A percentile compares a stretch with the other conserved stretches of the same genome.
These are phyloP conservation scores for Ormyrus rosae DNA, from an alignment of 2,888 invertebrate genomes.

Conservation along the genomic window DNA sequence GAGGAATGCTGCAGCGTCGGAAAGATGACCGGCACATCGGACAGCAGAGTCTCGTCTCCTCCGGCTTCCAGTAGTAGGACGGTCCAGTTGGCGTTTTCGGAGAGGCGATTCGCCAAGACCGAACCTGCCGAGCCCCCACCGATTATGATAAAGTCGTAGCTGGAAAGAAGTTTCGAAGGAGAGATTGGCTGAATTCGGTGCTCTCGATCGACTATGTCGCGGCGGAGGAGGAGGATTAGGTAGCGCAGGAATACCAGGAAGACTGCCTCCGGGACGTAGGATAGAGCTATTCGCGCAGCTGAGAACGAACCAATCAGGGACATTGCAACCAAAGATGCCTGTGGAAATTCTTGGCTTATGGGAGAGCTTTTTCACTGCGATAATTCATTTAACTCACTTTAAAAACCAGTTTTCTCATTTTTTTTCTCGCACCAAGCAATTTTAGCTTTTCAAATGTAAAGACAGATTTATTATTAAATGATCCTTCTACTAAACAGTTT, in stretches of 20 bases:
- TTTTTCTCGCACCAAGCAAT: too few species aligned
- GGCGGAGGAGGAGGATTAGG: conserved; percentile 81
- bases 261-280: conserved; percentile 82
- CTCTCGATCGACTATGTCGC: conserved; percentile 84
- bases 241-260: conserved; percentile 82
- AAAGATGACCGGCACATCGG: conserved; percentile 85
- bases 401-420: too few species aligned
- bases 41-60: conserved; percentile 83
- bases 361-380: too few species aligned
- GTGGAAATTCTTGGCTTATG: too few species aligned
- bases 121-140: conserved; percentile 91
- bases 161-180: conserved; percentile 78
- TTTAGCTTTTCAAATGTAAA: too few species aligned
- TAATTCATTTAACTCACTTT: too few species aligned
- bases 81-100: conserved; percentile 84
- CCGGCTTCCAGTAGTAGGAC: conserved; percentile 89
- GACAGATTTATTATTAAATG: too few species aligned
- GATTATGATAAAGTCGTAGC: conserved; percentile 88
- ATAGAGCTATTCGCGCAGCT: conserved; percentile 81
- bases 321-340: conserved; percentile 48
- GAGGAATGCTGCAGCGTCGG: conserved; percentile 84
- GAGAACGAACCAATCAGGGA: conserved; percentile 76
- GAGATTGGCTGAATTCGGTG: conserved; percentile 80
- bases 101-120: conserved; percentile 86
- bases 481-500: too few species aligned